phyloP scores from a whole-genome alignment of 2,888 invertebrate genomes.

The Himalopsyche tibetana region DNA sequence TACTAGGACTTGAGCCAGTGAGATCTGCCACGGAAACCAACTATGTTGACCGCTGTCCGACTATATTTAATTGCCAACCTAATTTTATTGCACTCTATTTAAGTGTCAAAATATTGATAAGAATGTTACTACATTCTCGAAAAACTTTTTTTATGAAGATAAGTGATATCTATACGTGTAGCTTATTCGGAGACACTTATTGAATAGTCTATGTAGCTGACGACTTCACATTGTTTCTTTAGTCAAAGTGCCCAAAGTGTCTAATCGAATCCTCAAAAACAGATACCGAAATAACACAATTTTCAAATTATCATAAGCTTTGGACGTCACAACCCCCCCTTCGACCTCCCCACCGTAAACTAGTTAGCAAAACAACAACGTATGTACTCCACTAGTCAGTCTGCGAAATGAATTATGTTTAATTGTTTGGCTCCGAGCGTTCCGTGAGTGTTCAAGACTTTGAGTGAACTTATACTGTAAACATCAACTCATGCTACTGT shows the following conservation, averaged over 20 bases:
- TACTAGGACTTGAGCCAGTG: too few relatives aligned
- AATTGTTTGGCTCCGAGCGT: constrained; percentile 38
- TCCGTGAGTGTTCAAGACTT: constrained; percentile 40
- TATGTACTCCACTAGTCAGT: constrained; percentile 23
- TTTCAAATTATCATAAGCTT: constrained; percentile 25
- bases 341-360: neutral
- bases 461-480: constrained; percentile 16
- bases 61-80: too few relatives aligned
- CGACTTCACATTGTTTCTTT: neutral
- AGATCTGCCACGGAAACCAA: too few relatives aligned
- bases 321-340: neutral
- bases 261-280: neutral
- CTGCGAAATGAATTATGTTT: constrained; percentile 49
- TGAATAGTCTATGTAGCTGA: too few relatives aligned
- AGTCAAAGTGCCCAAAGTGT: neutral
- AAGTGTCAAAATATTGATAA: too few relatives aligned
- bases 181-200: too few relatives aligned
- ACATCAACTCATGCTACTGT: constrained; percentile 22
- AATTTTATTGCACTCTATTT: too few relatives aligned
- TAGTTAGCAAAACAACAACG: constrained; percentile 30
- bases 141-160: too few relatives aligned
- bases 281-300: neutral
- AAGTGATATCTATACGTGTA: too few relatives aligned
- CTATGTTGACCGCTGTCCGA: too few relatives aligned
- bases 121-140: too few relatives aligned